Evolutionary conservation across 2,797 vertebrate species (phyloP), one percentile per base, ranked within the genome.

Genomic region (Enteromius treurensis): DNA sequence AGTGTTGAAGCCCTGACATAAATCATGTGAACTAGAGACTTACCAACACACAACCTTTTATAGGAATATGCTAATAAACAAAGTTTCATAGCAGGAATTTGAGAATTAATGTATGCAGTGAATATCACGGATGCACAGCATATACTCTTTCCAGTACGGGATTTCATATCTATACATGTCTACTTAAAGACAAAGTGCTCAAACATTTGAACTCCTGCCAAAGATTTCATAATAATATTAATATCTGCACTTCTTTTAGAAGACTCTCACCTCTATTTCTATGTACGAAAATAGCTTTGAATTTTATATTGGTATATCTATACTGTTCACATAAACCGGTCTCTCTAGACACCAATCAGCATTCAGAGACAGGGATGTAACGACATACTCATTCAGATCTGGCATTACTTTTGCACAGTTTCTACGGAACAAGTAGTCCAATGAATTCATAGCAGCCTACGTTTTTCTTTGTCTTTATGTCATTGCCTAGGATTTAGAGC

Each of bases 381-480:
- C 2, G 21, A 51, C 58, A 78, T 19, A 49, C 47, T 71, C 23
- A 15, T 51, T 40, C 80, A 64, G 17, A 23, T 55, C 15, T 77
- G 75, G 49, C 14, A 26, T 77, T 71, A 73, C 21, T 51, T 23
- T 60, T 47, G 51, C 47, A 71, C 42, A 55, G 55, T 67, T 79
- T 74, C 21, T 29, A 42, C 7, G 9, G 53, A 37, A 69, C 40
- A 29, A 37, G 67, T 55, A 42, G 32, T 69, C 23, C 29, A 29
- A 60, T 73, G 23, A 81, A 60, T 67, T 51, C 29, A 68, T 91
- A 94, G 92, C 93, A 94, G 92, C 93, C 91, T 84, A 42, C 82
- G 84, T 80, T 5, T 89, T 87, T 85, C 88, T 42, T 88, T 45
- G 76, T 84, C 76, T 73, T 60, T 21, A 65, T 80, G 85, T 83